phyloP scores from a whole-genome alignment of 1,140 invertebrate species.

The Aradophagus sp. region DNA sequence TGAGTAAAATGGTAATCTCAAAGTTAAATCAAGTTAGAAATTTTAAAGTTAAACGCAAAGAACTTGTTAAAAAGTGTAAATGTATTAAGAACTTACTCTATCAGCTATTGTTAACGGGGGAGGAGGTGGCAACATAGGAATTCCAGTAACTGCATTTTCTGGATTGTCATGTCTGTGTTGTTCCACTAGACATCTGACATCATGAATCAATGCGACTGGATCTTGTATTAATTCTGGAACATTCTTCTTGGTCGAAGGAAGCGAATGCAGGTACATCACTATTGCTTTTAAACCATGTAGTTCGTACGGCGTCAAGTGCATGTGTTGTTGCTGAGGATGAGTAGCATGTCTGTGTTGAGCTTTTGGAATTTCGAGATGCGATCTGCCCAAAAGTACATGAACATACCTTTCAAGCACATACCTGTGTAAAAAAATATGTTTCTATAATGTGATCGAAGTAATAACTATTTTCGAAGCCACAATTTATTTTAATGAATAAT shows the following conservation, averaged over 20 bases:
- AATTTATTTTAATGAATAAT: too few relatives aligned
- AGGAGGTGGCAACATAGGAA: conserved; percentile 79
- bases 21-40: too few relatives aligned
- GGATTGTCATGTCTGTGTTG: conserved; percentile 91
- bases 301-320: conserved; percentile 88
- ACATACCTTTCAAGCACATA: conserved; percentile 97
- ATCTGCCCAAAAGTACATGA: conserved; percentile 87
- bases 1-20: too few relatives aligned
- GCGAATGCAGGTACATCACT: conserved; percentile 90
- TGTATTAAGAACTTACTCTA: conserved; percentile 58
- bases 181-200: conserved; percentile 90
- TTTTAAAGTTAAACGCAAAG: too few relatives aligned
- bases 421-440: conserved; percentile 48
- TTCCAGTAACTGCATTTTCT: conserved; percentile 87
- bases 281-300: conserved; percentile 93
- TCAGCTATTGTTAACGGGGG: conserved; percentile 68
- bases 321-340: conserved; percentile 75
- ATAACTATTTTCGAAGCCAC: too few relatives aligned
- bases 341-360: conserved; percentile 61
- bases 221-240: conserved; percentile 93
- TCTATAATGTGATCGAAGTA: too few relatives aligned
- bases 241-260: conserved; percentile 92
- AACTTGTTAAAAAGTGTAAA: conserved; percentile 1
- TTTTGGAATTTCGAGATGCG: conserved; percentile 80
- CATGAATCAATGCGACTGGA: conserved; percentile 90